Evolutionary conservation across 2,113 vertebrate species (phyloP), one percentile per base, ranked within the genome.

Genomic region (Canis aureus): DNA sequence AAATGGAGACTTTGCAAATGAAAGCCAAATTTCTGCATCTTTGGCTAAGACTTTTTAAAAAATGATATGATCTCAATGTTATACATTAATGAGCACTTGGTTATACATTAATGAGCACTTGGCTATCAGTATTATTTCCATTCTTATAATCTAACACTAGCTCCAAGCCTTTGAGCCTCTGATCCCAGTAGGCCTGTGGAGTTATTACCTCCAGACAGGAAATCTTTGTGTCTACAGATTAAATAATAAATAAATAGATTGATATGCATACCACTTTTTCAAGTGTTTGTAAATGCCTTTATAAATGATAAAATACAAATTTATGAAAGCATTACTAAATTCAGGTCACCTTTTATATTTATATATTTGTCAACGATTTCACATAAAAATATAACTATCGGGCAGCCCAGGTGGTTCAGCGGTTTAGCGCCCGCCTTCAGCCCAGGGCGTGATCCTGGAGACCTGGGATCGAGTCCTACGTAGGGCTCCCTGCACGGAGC

Each of bases 11-110:
- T 55, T 82, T 51, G 60, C 59, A 97, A 90, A 84, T 43, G 73
- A 93, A 91, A 88, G 60, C 51, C 91, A 94, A 81, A 66, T 74
- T 90, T 62, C 64, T 69, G 62, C 69, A 60, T 91, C 43, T 89
- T 59, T 55, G 80, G 84, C 71, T 66, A 38, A 55, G 66, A 86
- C n/a, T 38, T 55, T 73, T 82, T 76, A n/a, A 67, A 91, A 81
- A 87, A 66, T 89, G n/a, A 59, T 57, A 59, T 32, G 27, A 16
- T 64, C 81, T 93, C 62, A 59, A 3, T 62, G 29, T 27, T 90
- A 32, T 11, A 25, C 19, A 15, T 49, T 80, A 69, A 74, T 3
- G 3, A 69, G 12, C 23, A 27, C 49, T 73, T 53, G 57, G 19
- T 43, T 11, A 3, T 83, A 25, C 19, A 19, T 49, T 80, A 69